These are phyloP conservation scores for Ophioninae sp. DNA, from an alignment of 2,888 invertebrate species.

Conservation along the genomic window DNA sequence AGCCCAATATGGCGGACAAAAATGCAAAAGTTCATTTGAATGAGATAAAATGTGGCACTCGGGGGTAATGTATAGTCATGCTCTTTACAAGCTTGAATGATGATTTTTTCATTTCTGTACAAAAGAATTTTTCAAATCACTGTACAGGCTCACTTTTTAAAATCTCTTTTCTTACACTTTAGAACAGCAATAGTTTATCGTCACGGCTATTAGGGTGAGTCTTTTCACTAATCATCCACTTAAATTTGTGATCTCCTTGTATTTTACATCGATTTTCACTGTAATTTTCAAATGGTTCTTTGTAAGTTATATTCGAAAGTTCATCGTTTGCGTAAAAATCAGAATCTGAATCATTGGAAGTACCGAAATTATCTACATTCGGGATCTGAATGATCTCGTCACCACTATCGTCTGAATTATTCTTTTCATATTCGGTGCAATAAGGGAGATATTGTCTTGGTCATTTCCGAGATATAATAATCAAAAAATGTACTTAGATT, in stretches of 20 bases:
- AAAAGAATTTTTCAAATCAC: conserved; percentile 45
- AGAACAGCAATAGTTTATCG: conserved; percentile 21
- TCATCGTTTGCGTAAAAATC: conserved; percentile 13
- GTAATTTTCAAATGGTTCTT: conserved; percentile 13
- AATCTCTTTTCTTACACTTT: conserved; percentile 21
- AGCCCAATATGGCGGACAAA: neutral
- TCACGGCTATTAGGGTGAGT: neutral
- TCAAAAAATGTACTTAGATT: neutral
- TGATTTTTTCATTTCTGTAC: conserved; percentile 40
- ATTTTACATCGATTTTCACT: conserved; percentile 45
- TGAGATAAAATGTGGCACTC: neutral
- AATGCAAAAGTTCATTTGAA: too few relatives aligned
- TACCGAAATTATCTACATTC: conserved; percentile 28
- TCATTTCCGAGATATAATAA: conserved; percentile 1
- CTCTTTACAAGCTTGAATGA: conserved; percentile 30
- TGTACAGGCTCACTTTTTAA: conserved; percentile 8
- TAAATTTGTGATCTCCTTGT: conserved; percentile 27
- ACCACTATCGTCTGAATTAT: conserved; percentile 28
- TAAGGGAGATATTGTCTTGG: conserved; percentile 5
- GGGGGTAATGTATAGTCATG: conserved; percentile 23
- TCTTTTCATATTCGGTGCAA: conserved; percentile 20
- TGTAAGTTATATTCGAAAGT: conserved; percentile 20
- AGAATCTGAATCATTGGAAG: conserved; percentile 12
- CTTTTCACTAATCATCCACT: conserved; percentile 44
- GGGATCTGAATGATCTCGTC: conserved; percentile 21